phyloP scores from a whole-genome alignment of 2,113 vertebrate species.

The Hippolais icterina region DNA sequence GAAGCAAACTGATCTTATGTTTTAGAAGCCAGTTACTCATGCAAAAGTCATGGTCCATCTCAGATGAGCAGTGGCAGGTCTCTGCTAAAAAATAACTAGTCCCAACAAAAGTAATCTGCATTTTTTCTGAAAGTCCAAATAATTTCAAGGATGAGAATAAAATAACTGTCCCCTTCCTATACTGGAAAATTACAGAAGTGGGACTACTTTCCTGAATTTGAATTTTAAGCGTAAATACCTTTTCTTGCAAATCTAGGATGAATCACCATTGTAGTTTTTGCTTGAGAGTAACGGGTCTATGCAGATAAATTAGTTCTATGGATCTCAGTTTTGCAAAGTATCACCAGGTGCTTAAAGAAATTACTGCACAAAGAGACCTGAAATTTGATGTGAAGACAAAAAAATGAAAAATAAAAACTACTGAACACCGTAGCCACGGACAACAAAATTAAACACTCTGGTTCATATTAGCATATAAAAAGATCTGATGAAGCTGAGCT shows the following conservation, averaged over 20 bases:
- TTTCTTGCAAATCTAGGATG: background rate
- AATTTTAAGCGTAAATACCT: background rate
- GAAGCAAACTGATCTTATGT: background rate
- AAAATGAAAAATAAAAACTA: background rate
- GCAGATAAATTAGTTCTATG: background rate
- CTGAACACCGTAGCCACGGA: background rate
- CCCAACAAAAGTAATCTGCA: background rate
- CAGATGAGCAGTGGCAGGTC: background rate
- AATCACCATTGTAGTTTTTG: background rate
- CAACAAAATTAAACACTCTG: conserved; percentile 1
- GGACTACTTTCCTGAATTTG: background rate
- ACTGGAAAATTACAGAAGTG: background rate
- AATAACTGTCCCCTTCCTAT: background rate
- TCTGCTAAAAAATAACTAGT: background rate
- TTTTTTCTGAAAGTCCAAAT: background rate
- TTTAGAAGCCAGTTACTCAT: background rate
- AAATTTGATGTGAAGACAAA: background rate
- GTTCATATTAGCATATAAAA: conserved; percentile 51
- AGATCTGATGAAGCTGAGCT: conserved; percentile 41
- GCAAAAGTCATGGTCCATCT: background rate
- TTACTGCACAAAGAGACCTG: background rate
- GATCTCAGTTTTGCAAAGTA: background rate
- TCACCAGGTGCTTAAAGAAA: background rate
- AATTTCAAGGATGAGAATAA: background rate
- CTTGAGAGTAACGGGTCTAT: background rate